These are phyloP conservation scores for Punctoribates punctum DNA, from an alignment of 2,888 invertebrate genomes.

Conservation along the genomic window DNA sequence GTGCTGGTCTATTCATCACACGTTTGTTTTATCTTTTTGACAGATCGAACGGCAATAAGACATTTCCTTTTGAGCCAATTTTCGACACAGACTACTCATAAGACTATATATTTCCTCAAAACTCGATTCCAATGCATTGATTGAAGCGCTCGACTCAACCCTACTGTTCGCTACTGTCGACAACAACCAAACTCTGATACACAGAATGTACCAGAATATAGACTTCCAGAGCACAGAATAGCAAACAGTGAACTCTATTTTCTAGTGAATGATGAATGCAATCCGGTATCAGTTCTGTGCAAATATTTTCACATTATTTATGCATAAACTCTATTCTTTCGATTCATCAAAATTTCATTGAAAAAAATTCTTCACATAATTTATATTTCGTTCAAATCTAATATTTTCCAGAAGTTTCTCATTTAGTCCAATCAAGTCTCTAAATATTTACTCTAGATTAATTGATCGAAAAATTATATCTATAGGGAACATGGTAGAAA, in stretches of 20 bases:
- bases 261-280: conserved; percentile 20
- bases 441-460: no score
- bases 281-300: conserved; percentile 14
- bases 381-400: neutral
- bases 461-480: no score
- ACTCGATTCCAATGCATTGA: conserved; percentile 2
- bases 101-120: neutral
- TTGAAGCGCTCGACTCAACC: neutral
- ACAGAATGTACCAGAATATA: no score
- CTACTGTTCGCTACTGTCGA: neutral
- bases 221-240: neutral
- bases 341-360: neutral
- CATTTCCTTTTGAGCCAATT: conserved; percentile 22
- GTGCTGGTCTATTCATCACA: conserved; percentile 34
- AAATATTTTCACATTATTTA: conserved; percentile 35
- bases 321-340: conserved; percentile 24
- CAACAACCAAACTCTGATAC: neutral
- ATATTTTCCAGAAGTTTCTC: no score
- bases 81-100: neutral
- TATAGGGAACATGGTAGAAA: no score
- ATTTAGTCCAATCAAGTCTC: no score
- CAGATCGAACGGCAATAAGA: conserved; percentile 33
- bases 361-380: neutral
- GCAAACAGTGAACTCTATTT: neutral
- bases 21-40: conserved; percentile 32